Base-by-base conservation (phyloP, 2,113 vertebrate genomes). In the Semicossyphus pulcher region DNA sequence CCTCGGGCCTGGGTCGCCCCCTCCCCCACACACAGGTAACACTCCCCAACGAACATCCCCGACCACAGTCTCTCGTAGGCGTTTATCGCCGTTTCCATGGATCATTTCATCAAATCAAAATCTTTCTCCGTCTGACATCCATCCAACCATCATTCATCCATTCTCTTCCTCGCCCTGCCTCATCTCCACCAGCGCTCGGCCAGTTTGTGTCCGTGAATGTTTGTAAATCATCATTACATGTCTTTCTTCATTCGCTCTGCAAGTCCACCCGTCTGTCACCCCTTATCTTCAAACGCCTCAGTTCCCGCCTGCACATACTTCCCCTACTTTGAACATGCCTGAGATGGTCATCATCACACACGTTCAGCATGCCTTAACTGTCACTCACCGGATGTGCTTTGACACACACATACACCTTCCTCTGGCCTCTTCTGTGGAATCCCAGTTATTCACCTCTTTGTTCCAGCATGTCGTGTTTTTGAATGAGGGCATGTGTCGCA, bases 21-120 rank as follows among this genome's bases (percentile, higher is more conserved):
- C 95, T 96, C 92, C 96, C 97, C 91, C 94, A 95, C 92, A 95
- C 95, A 88, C 97, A 99, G 97, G 97, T 99, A 99, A 98, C 83
- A 2, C 73, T 67, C 68, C 62, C 74, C 29, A 65, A 34, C 34
- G 16, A 77, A 12, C 54, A 32, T 14, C 47, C 57, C 64, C 29
- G 41, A 10, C 34, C 47, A 42, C 34, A n/a, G 56, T 20, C 53
- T 36, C 41, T 41, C 1, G 3, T 21, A 7, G 4, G 4, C 36
- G 1, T 65, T 32, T 12, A 5, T 31, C 28, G 3, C 34, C 28
- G 32, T 45, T 29, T 25, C 21, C 21, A 31, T 70, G 68, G 74
- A 67, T 79, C 65, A 42, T 31, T 67, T 51, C 25, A 25, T 75
- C 52, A 58, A 57, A 10, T 16, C 39, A 47, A 51, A 14, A 42